Evolutionary conservation across 2,113 vertebrate genomes (phyloP).

Genomic region (Sardina pilchardus): DNA sequence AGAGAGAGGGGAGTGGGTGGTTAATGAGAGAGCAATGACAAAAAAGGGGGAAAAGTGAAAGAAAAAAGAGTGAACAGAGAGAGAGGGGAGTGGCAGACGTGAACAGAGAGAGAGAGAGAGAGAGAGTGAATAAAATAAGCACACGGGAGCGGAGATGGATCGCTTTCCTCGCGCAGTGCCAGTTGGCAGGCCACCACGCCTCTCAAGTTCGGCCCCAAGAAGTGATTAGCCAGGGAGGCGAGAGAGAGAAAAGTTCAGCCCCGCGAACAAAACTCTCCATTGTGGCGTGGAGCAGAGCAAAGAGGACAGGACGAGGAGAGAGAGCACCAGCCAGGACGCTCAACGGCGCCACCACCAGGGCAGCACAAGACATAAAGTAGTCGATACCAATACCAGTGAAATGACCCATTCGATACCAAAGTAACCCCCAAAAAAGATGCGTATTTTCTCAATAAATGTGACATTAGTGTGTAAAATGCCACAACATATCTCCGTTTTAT

Average conservation of each 20-base stretch:
- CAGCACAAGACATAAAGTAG: no score
- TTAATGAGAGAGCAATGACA: neutral
- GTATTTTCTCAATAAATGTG: no score
- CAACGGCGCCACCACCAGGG: neutral
- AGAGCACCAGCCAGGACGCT: neutral
- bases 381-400: no score
- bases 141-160: conserved; percentile 39
- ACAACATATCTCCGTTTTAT: no score
- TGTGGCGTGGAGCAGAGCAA: neutral
- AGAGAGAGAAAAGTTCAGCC: conserved; percentile 20
- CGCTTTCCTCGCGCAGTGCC: conserved; percentile 21
- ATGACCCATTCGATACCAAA: no score
- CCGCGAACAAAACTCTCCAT: conserved; percentile 31
- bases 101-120: neutral
- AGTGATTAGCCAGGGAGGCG: conserved; percentile 29
- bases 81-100: no score
- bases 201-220: conserved; percentile 34
- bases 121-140: conserved; percentile 44
- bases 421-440: no score
- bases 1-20: neutral
- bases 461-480: no score
- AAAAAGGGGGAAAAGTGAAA: neutral
- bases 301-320: neutral
- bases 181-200: conserved; percentile 14
- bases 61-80: neutral